Evolutionary conservation across 2,888 invertebrate species (phyloP).

Genomic region (Troides aeacus): DNA sequence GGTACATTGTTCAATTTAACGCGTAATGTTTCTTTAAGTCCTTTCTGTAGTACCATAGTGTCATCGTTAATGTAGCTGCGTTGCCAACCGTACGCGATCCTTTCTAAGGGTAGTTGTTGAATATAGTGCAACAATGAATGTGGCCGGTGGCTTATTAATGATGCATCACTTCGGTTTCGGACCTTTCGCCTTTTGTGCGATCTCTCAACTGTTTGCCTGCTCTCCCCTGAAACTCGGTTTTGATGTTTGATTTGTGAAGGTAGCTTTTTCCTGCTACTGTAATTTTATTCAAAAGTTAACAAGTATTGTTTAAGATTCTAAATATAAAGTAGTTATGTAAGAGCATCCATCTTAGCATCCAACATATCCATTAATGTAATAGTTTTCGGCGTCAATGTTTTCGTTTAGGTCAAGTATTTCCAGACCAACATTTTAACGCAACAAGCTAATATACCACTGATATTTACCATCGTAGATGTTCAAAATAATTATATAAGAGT

Average conservation of each 20-base stretch:
- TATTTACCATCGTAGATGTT: too few species aligned
- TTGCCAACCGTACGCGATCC: slow-evolving; percentile 41
- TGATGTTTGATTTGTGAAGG: slow-evolving; percentile 37
- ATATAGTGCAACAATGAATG: slow-evolving; percentile 76
- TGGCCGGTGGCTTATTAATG: slow-evolving; percentile 66
- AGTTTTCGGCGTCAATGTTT: too few species aligned
- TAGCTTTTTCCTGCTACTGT: slow-evolving; percentile 25
- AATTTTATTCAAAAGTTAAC: slow-evolving; percentile 4
- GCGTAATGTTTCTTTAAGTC: too few species aligned
- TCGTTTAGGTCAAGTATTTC: too few species aligned
- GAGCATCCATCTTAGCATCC: too few species aligned
- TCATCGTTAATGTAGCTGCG: slow-evolving; percentile 7
- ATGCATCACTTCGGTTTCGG: slow-evolving; percentile 64
- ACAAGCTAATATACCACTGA: too few species aligned
- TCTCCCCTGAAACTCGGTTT: slow-evolving; percentile 34
- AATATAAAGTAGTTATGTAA: too few species aligned
- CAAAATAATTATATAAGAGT: too few species aligned
- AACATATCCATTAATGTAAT: too few species aligned
- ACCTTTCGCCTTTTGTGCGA: slow-evolving; percentile 63
- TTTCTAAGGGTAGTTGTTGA: slow-evolving; percentile 62
- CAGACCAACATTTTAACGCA: too few species aligned
- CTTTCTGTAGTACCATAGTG: background rate
- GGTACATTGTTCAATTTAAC: too few species aligned
- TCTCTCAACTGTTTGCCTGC: slow-evolving; percentile 47
- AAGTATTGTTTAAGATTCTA: background rate